phyloP scores from a whole-genome alignment of 2,888 invertebrate genomes.

The Lycia hirtaria region DNA sequence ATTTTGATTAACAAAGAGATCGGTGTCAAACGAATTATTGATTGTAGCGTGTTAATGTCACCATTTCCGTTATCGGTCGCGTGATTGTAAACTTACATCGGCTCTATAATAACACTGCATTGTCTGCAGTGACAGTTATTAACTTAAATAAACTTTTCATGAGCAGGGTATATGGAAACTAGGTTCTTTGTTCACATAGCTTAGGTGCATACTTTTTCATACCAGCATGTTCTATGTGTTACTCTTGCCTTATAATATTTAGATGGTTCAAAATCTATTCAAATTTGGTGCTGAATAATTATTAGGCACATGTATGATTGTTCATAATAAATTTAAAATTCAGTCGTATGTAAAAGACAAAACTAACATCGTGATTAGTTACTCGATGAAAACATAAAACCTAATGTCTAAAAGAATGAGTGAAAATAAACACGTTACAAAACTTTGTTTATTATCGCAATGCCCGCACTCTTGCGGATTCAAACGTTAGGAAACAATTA shows the following conservation, averaged over 20 bases:
- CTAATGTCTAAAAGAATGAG: slow-evolving; percentile 9
- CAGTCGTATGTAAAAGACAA: too few species aligned
- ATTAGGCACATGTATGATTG: too few species aligned
- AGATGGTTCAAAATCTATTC: too few species aligned
- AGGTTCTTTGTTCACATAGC: too few species aligned
- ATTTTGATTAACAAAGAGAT: slow-evolving; percentile 20
- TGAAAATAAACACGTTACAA: slow-evolving; percentile 18
- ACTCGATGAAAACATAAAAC: slow-evolving; percentile 10
- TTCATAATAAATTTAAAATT: too few species aligned
- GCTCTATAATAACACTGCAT: slow-evolving; percentile 48
- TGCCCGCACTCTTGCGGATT: slow-evolving; percentile 51
- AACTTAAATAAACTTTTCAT: not conserved
- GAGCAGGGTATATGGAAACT: not conserved
- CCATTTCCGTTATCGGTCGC: slow-evolving; percentile 45
- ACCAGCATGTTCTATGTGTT: too few species aligned
- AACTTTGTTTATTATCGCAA: slow-evolving; percentile 33
- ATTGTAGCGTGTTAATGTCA: slow-evolving; percentile 35
- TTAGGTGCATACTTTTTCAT: too few species aligned
- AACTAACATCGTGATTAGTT: not conserved
- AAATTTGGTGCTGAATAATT: too few species aligned
- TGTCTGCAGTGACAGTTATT: slow-evolving; percentile 22
- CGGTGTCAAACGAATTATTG: slow-evolving; percentile 30
- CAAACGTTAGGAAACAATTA: slow-evolving; percentile 28
- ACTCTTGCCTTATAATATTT: too few species aligned
- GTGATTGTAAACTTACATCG: slow-evolving; percentile 49